Base-by-base conservation (phyloP, 64 coral and sea anemone species). In the Stichodactyla helianthus region DNA sequence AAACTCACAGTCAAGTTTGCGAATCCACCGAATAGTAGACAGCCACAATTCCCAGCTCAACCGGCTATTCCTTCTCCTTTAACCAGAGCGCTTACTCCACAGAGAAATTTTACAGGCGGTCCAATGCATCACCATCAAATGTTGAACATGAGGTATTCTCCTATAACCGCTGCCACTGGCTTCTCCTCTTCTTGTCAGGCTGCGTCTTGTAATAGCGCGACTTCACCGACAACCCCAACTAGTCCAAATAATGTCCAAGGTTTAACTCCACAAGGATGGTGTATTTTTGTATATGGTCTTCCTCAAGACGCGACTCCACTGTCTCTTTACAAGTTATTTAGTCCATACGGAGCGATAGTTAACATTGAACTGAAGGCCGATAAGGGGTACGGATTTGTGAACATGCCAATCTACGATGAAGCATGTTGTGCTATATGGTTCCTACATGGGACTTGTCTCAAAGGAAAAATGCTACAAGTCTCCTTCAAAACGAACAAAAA, bases 1-100 rank as follows among this genome's bases (percentile, higher is more conserved):
- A 94, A 99, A 93, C 84, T 99, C 10, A 99, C 97, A 20, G 97
- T 99, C 28, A 99, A 99, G 88, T 99, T 99, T 88, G 97, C 97
- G 82, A 99, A 99, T 90, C 93, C 97, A 58, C 97, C 97, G 14
- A 97, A 92, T 54, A 89, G 82, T 27, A 89, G 87, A 70, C 91
- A 97, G 85, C 91, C 92, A 85, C 87, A 92, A 77, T 92, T 92
- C 82, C 94, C 94, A 85, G 86, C 89, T 54, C 71, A 82, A 19
- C 77, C 87, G 63, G 88, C 94, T 26, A 86, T 92, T 20, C 87
- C 91, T 59, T 89, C 91, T 55, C 91, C 92, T 9, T 77, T 92
- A 60, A 87, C 91, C 62, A 57, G 91, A 88, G 88, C 94, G 13
- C 88, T 89, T n/a, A 82, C 90, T 15, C 90, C 94, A 13, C 84